Evolutionary conservation across 1,140 invertebrate species (phyloP).

Genomic region (Panonychus citri): DNA sequence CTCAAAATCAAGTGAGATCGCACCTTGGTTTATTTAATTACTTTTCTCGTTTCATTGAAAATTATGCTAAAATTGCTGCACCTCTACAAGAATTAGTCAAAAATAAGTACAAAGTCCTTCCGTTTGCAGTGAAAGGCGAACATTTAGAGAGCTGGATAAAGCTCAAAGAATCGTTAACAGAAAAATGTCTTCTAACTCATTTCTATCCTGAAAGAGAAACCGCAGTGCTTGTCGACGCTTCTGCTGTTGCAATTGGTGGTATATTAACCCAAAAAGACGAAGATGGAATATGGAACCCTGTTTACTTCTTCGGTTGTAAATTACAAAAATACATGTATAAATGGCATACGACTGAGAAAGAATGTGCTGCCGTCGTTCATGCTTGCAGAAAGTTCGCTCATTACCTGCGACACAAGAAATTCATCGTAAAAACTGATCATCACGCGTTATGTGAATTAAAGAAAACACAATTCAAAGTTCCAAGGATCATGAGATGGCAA

Average conservation of each 20-base stretch:
- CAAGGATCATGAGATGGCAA: constrained; percentile 26
- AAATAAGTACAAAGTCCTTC: not conserved
- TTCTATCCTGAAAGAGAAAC: not conserved
- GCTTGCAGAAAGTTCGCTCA: constrained; percentile 24
- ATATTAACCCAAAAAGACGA: constrained; percentile 17
- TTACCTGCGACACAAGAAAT: constrained; percentile 27
- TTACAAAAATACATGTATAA: constrained; percentile 23
- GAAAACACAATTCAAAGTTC: constrained; percentile 21
- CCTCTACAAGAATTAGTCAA: not conserved
- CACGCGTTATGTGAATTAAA: constrained; percentile 25
- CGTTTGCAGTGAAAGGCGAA: not conserved
- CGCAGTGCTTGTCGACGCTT: constrained; percentile 14
- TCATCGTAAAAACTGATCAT: constrained; percentile 29
- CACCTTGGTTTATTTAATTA: not conserved
- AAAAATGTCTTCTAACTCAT: not conserved
- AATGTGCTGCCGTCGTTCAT: constrained; percentile 28
- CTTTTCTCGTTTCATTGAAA: not conserved
- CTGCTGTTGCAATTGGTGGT: constrained; percentile 16
- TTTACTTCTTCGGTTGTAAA: constrained; percentile 17
- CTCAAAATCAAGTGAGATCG: not conserved
- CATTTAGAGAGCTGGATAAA: not conserved
- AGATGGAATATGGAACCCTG: constrained; percentile 1
- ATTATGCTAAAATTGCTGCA: not conserved
- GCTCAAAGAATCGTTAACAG: not conserved
- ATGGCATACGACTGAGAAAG: constrained; percentile 25